Percentiles rank a stretch among this genome's conserved stretches.
These are phyloP conservation scores for Rhysida immarginata DNA, from an alignment of 1,140 invertebrate species.

Conservation along the genomic window DNA sequence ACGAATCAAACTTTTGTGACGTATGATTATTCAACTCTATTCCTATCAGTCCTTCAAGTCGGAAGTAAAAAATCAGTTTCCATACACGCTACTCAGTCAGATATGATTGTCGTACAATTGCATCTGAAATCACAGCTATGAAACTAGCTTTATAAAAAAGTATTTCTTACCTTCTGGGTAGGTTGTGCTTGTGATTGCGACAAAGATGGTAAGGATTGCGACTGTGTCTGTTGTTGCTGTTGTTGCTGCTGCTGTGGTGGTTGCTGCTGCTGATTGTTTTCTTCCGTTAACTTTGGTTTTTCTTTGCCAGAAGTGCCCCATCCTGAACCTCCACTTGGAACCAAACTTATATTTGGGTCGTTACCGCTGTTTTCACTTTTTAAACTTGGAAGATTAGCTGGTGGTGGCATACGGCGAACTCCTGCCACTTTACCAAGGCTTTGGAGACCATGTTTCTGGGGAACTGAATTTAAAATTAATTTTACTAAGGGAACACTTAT, in stretches of 20 bases:
- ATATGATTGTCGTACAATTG: too few relatives aligned
- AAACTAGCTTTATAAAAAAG: neutral
- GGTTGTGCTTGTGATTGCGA: conserved; percentile 24
- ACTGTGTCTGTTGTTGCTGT: conserved; percentile 23
- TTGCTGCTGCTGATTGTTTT: conserved; percentile 25
- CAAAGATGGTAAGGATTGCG: conserved; percentile 16
- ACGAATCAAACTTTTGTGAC: too few relatives aligned
- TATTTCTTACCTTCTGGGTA: conserved; percentile 16
- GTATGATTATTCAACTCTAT: too few relatives aligned
- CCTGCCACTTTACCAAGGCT: conserved; percentile 92
- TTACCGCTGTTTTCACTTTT: conserved; percentile 77
- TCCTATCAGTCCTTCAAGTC: too few relatives aligned
- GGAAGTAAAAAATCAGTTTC: too few relatives aligned
- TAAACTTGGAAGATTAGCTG: conserved; percentile 91
- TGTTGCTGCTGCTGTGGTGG: conserved; percentile 15
- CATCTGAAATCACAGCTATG: too few relatives aligned
- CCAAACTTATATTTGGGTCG: conserved; percentile 53
- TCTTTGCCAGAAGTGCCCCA: conserved; percentile 43
- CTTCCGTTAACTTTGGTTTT: conserved; percentile 25
- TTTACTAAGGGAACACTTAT: too few relatives aligned
- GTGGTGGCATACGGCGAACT: conserved; percentile 69
- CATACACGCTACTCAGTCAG: too few relatives aligned
- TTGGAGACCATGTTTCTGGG: conserved; percentile 97
- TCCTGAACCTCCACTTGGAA: conserved; percentile 54
- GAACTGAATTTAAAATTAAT: too few relatives aligned